These are phyloP conservation scores for Lepidocyrtinus sp. DNA, from an alignment of 2,888 invertebrate genomes.

Conservation along the genomic window DNA sequence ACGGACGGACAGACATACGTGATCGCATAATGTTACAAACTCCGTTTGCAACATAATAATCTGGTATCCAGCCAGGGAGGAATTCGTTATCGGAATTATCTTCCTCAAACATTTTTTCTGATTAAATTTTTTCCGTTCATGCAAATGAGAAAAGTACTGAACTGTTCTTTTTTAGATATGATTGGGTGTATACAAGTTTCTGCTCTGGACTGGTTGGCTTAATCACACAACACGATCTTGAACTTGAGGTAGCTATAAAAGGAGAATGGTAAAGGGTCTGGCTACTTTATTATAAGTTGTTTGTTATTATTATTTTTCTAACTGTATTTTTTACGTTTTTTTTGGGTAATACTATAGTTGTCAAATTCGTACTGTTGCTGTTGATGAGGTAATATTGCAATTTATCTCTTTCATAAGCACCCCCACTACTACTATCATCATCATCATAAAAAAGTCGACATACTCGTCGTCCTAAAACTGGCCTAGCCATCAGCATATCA, in stretches of 20 bases:
- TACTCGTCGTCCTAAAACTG: constrained; percentile 19
- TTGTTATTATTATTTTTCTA: neutral
- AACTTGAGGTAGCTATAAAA: constrained; percentile 39
- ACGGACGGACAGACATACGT: too few relatives aligned
- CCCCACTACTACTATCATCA: too few relatives aligned
- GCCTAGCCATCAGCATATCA: too few relatives aligned
- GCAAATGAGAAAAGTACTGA: constrained; percentile 30
- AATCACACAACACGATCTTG: constrained; percentile 25
- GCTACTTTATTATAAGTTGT: constrained; percentile 11
- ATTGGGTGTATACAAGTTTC: neutral
- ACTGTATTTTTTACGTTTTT: neutral
- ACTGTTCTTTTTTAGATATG: neutral
- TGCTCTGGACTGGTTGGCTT: neutral
- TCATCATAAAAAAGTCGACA: constrained; percentile 32
- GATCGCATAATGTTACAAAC: too few relatives aligned
- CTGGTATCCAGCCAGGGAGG: constrained; percentile 18
- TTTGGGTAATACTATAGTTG: constrained; percentile 40
- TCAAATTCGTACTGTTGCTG: constrained; percentile 36
- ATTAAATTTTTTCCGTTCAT: constrained; percentile 34
- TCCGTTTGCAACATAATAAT: too few relatives aligned
- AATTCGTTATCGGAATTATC: constrained; percentile 31
- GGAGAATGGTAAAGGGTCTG: too few relatives aligned
- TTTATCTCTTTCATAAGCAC: constrained; percentile 54
- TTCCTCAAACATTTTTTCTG: neutral
- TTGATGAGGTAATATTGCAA: constrained; percentile 49